A percentile compares a stretch with the other conserved stretches of the same genome.
Evolutionary conservation across 2,113 vertebrate species (phyloP).

Genomic region (Recurvirostra avosetta): DNA sequence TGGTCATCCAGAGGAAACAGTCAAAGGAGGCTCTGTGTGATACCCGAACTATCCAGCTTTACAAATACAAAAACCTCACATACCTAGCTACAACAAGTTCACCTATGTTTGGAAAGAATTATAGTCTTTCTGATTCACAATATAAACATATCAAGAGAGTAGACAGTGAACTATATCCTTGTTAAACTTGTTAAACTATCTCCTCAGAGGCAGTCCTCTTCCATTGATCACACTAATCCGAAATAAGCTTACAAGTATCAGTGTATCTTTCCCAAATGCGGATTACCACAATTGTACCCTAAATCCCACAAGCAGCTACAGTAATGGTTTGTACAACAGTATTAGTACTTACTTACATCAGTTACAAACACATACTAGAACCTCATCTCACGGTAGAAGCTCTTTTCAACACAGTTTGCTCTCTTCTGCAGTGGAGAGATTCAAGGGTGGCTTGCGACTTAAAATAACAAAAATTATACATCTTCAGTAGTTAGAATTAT

Average conservation of each 20-base stretch:
- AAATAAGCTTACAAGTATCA: not conserved
- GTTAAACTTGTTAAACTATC: not conserved
- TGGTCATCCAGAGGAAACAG: not conserved
- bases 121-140: not conserved
- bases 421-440: not conserved
- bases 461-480: not conserved
- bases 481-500: not conserved
- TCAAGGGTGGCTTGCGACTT: not conserved
- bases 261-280: accelerated
- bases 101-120: not conserved
- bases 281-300: not conserved
- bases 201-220: not conserved
- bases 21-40: not conserved
- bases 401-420: not conserved
- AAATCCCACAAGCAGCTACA: not conserved
- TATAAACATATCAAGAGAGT: not conserved
- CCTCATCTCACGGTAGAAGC: not conserved
- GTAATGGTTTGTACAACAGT: not conserved
- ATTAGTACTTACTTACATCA: not conserved
- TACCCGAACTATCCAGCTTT: not conserved
- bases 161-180: not conserved
- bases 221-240: not conserved
- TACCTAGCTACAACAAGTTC: not conserved
- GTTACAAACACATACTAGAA: not conserved
- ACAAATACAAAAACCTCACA: not conserved